phyloP scores from a whole-genome alignment of 1,140 invertebrate genomes.

The Aricia agestis region DNA sequence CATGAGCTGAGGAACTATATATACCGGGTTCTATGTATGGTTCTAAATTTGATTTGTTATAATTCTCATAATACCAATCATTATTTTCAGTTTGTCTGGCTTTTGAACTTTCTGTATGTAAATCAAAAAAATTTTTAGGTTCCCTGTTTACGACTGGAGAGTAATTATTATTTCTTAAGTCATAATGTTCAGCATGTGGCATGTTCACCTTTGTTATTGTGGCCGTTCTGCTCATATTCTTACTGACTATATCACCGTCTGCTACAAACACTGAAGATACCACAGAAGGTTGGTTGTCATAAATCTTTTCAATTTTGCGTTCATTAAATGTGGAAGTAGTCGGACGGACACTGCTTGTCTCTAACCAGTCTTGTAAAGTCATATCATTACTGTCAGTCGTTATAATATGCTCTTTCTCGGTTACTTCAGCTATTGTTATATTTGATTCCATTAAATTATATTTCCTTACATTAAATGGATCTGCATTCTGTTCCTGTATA shows the following conservation, averaged over 20 bases:
- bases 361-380: conserved; percentile 58
- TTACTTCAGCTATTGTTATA: conserved; percentile 57
- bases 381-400: conserved; percentile 68
- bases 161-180: conserved; percentile 49
- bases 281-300: conserved; percentile 54
- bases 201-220: conserved; percentile 68
- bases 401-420: conserved; percentile 65
- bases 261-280: conserved; percentile 52
- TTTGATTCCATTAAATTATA: conserved; percentile 67
- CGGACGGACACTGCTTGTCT: conserved; percentile 46
- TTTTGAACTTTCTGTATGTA: conserved; percentile 43
- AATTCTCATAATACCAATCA: conserved; percentile 88
- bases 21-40: conserved; percentile 79
- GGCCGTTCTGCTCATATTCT: conserved; percentile 51
- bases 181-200: conserved; percentile 58
- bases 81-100: conserved; percentile 72
- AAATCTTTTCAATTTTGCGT: conserved; percentile 48
- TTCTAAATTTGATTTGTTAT: conserved; percentile 83
- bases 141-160: conserved; percentile 63
- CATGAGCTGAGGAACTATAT: conserved; percentile 36
- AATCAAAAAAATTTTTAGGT: conserved; percentile 63
- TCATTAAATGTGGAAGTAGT: conserved; percentile 39
- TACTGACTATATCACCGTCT: conserved; percentile 48
- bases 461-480: conserved; percentile 52
- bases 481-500: conserved; percentile 57